phyloP scores from a whole-genome alignment of 2,888 invertebrate genomes.

The Creontiades dilutus region DNA sequence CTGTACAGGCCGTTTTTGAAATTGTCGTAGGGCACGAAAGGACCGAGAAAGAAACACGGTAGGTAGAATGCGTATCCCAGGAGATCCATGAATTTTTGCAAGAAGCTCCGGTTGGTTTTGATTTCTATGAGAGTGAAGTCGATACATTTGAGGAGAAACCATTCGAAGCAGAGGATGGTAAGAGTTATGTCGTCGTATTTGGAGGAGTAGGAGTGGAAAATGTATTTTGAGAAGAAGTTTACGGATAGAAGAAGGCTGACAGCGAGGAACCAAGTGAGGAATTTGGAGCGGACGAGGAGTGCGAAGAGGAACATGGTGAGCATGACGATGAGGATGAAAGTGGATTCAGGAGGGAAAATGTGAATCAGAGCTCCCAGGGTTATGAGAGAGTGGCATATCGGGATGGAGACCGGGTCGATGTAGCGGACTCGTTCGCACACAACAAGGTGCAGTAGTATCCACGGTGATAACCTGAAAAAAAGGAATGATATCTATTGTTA shows the following conservation, averaged over 20 bases:
- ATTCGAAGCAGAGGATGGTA: conserved; percentile 78
- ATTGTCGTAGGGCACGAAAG: conserved; percentile 88
- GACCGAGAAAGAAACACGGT: conserved; percentile 90
- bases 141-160: conserved; percentile 87
- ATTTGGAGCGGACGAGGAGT: conserved; percentile 67
- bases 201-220: conserved; percentile 8
- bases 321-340: conserved; percentile 55
- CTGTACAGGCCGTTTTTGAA: conserved; percentile 79
- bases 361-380: conserved; percentile 39
- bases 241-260: conserved; percentile 48
- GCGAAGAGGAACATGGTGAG: conserved; percentile 66
- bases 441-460: conserved; percentile 81
- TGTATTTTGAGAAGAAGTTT: conserved; percentile 54
- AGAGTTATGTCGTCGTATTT: conserved; percentile 48
- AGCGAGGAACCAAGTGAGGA: conserved; percentile 68
- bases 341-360: conserved; percentile 53
- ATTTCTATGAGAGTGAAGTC: conserved; percentile 85
- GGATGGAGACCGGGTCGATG: conserved; percentile 55
- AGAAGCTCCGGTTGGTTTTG: conserved; percentile 73
- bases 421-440: conserved; percentile 79
- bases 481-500: not conserved
- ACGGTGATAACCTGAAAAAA: conserved; percentile 79
- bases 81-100: conserved; percentile 79
- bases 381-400: conserved; percentile 58
- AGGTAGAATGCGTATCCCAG: conserved; percentile 90